These are phyloP conservation scores for Drymonia ruficornis DNA, from an alignment of 2,888 invertebrate genomes.

Conservation along the genomic window DNA sequence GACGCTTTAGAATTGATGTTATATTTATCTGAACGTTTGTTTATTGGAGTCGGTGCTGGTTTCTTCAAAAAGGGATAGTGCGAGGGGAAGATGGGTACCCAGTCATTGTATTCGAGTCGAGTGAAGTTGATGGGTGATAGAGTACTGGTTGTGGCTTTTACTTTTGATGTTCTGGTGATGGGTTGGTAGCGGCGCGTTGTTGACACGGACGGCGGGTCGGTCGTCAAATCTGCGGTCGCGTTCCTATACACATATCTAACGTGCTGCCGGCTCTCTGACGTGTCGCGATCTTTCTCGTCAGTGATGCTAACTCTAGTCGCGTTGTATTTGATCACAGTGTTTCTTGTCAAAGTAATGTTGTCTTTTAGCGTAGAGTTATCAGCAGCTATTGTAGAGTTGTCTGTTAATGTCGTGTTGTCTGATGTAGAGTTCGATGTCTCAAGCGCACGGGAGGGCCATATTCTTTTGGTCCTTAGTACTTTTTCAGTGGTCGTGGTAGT, in stretches of 20 bases:
- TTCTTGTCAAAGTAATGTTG: slow-evolving; percentile 27
- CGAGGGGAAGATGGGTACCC: slow-evolving; percentile 76
- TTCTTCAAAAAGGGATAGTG: slow-evolving; percentile 60
- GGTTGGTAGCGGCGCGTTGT: slow-evolving; percentile 64
- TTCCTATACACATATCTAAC: slow-evolving; percentile 54
- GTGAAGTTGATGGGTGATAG: slow-evolving; percentile 52
- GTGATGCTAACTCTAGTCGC: slow-evolving; percentile 46
- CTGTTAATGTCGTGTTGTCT: slow-evolving; percentile 24
- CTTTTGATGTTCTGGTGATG: slow-evolving; percentile 68
- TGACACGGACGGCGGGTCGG: slow-evolving; percentile 37
- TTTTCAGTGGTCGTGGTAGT: slow-evolving; percentile 66
- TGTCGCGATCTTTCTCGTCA: slow-evolving; percentile 52
- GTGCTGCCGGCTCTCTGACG: slow-evolving; percentile 53
- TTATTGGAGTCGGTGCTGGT: slow-evolving; percentile 44
- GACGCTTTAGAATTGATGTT: slow-evolving; percentile 34
- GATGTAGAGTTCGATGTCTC: slow-evolving; percentile 24
- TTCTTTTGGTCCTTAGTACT: slow-evolving; percentile 72
- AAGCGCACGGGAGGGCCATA: slow-evolving; percentile 69
- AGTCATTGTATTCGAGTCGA: slow-evolving; percentile 65
- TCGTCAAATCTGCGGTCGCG: slow-evolving; percentile 42
- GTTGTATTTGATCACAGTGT: slow-evolving; percentile 12
- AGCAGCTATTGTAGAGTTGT: slow-evolving; percentile 36
- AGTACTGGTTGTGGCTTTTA: slow-evolving; percentile 48
- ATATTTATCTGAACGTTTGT: slow-evolving; percentile 56
- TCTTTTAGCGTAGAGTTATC: slow-evolving; percentile 25